Evolutionary conservation across 2,797 vertebrate genomes (phyloP).

Genomic region (Acanthurus leucopareius): DNA sequence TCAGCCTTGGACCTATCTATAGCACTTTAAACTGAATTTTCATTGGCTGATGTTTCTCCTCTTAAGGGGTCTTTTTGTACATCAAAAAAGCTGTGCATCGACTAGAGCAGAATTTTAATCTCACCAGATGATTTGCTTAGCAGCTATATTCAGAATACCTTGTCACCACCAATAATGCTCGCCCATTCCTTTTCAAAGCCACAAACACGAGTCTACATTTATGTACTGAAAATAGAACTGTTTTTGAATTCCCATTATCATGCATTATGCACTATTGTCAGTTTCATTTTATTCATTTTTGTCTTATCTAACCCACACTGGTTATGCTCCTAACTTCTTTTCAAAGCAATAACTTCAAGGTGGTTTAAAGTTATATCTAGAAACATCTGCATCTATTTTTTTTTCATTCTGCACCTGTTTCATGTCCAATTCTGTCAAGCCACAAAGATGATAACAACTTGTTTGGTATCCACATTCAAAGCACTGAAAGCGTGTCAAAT

Average conservation of each 20-base stretch:
- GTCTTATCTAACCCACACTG: slow-evolving; percentile 48
- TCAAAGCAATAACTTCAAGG: slow-evolving; percentile 69
- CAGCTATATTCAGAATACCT: slow-evolving; percentile 64
- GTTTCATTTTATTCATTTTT: slow-evolving; percentile 58
- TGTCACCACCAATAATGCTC: slow-evolving; percentile 64
- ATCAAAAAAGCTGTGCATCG: slow-evolving; percentile 16
- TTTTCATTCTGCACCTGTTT: slow-evolving; percentile 58
- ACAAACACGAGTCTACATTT: slow-evolving; percentile 55
- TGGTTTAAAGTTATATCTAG: slow-evolving; percentile 54
- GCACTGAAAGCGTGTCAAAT: slow-evolving; percentile 57
- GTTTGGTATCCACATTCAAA: slow-evolving; percentile 59
- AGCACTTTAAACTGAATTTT: slow-evolving; percentile 1
- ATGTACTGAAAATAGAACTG: slow-evolving; percentile 69
- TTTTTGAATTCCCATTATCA: slow-evolving; percentile 73
- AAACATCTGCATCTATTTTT: slow-evolving; percentile 57
- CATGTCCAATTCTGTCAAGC: slow-evolving; percentile 63
- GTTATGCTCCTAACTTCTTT: slow-evolving; percentile 66
- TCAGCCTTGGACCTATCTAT: neutral
- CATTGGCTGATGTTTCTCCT: slow-evolving; percentile 20
- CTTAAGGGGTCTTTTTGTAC: slow-evolving; percentile 23
- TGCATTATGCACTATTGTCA: slow-evolving; percentile 69
- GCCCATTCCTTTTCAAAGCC: slow-evolving; percentile 49
- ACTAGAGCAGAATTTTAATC: slow-evolving; percentile 54
- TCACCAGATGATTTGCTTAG: slow-evolving; percentile 53
- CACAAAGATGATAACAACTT: slow-evolving; percentile 49